Conservation (phyloP, 2,888 invertebrate genomes). For the Hedychridium roseum region DNA sequence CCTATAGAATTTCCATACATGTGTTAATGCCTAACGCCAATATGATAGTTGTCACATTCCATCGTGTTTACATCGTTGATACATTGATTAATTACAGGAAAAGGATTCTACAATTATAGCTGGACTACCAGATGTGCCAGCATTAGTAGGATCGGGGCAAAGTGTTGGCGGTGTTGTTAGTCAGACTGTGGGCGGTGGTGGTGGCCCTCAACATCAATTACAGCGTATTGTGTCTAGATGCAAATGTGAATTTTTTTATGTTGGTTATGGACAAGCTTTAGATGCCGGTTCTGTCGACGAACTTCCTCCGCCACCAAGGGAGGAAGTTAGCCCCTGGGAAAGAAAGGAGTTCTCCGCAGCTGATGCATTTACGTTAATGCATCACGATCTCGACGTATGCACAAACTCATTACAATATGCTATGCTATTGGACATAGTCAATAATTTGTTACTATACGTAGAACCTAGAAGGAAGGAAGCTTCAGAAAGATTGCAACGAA, state of each 20-base stretch:
- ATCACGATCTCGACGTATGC: constrained; percentile 98
- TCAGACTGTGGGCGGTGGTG: constrained; percentile 84
- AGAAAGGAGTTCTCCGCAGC: constrained; percentile 82
- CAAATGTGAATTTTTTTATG: constrained; percentile 98
- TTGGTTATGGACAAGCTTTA: constrained; percentile 84
- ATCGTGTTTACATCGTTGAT: too few species aligned
- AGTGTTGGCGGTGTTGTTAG: constrained; percentile 97
- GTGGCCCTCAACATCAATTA: constrained; percentile 71
- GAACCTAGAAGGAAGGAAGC: constrained; percentile 95
- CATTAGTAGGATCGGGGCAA: constrained; percentile 91
- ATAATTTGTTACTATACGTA: constrained; percentile 94
- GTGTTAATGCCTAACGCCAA: too few species aligned
- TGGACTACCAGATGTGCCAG: constrained; percentile 84
- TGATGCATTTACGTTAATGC: constrained; percentile 97
- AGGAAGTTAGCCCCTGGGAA: constrained; percentile 80
- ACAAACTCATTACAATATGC: constrained; percentile 94
- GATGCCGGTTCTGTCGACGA: constrained; percentile 71
- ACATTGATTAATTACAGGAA: constrained; percentile 67
- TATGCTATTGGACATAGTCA: constrained; percentile 97
- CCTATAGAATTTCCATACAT: too few species aligned
- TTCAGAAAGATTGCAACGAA: constrained; percentile 85
- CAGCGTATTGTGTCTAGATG: constrained; percentile 97
- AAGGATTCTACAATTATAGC: constrained; percentile 80
- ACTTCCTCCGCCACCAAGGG: constrained; percentile 76
- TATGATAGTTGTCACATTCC: too few species aligned